A percentile compares a stretch with the other conserved stretches of the same genome.
Conservation (phyloP, 2,797 vertebrate species). For the Pampus argenteus region DNA sequence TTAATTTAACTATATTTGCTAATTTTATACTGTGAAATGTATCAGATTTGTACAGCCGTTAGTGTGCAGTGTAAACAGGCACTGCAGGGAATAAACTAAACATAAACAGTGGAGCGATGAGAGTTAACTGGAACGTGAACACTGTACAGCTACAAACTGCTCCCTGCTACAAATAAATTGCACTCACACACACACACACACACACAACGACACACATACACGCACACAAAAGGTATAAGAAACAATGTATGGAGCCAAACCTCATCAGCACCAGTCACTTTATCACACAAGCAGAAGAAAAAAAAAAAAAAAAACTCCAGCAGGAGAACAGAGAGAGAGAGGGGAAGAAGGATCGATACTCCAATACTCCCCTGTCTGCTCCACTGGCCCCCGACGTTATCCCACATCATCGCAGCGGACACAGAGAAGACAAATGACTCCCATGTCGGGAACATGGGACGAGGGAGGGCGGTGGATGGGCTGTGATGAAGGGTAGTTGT, state of each 20-base stretch:
- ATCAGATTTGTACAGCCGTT: slow-evolving; percentile 8
- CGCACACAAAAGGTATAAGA: slow-evolving; percentile 43
- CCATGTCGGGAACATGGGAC: slow-evolving; percentile 65
- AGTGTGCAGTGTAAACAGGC: slow-evolving; percentile 21
- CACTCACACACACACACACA: slow-evolving; percentile 12
- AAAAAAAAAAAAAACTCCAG: slow-evolving; percentile 42
- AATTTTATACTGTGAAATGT: background rate
- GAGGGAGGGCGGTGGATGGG: background rate
- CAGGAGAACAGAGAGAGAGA: slow-evolving; percentile 57
- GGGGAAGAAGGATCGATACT: slow-evolving; percentile 76
- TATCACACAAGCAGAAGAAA: slow-evolving; percentile 58
- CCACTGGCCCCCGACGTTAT: slow-evolving; percentile 76
- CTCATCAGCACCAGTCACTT: slow-evolving; percentile 63
- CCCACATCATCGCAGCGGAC: slow-evolving; percentile 77
- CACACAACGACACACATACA: slow-evolving; percentile 10
- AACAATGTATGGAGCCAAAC: slow-evolving; percentile 67
- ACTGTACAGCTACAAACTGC: slow-evolving; percentile 48
- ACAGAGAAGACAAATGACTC: slow-evolving; percentile 79
- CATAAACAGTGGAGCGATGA: slow-evolving; percentile 8
- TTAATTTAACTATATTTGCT: background rate
- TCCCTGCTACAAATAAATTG: slow-evolving; percentile 54
- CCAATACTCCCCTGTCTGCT: slow-evolving; percentile 81
- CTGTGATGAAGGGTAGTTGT: slow-evolving; percentile 30
- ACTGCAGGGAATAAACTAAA: slow-evolving; percentile 9
- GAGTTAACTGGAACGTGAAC: slow-evolving; percentile 45